Base-by-base conservation (phyloP, 2,888 invertebrate species). In the Scaptomyza flava region DNA sequence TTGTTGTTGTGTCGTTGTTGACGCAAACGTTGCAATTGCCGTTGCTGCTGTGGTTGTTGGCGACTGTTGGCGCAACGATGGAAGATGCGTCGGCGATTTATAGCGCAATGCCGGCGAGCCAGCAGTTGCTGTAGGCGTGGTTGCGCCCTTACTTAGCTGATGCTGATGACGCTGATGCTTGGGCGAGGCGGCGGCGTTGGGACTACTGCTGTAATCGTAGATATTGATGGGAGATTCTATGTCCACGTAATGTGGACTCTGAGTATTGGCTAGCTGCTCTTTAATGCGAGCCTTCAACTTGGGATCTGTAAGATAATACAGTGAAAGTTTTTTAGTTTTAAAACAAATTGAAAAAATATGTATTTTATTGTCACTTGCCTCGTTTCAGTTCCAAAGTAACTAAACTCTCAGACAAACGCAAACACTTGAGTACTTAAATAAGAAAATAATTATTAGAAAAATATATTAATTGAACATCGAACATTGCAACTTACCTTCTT, bases 351-450 rank as follows among this genome's bases (percentile, higher is more conserved):
- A 46, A 6, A 6, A 14, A 14, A 14, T 6, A n/a, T 14, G 14
- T 9, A 9, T 7, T 7, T 31, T 8, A 14, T 23, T 54, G 46
- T 20, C 48, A 61, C 94, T 95, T 94, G 97, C 97, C 97, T 95
- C 97, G 95, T 94, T 95, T 96, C 92, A 98, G 94, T 94, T 96
- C 96, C 93, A 98, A 93, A 91, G 96, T 96, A 91, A 98, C 97
- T 90, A 96, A 96, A 94, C 97, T 97, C 93, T 96, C 94, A 84
- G 97, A 97, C 91, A 98, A 94, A 92, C 97, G 96, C 92, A 98
- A 95, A 93, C 97, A 97, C 96, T 97, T 97, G 93, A 77, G 58
- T 56, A 78, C 79, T 64, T 31, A 9, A 59, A 66, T 45, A 1
- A 4, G 11, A 27, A 43, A 46, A 52, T 41, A 20, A 42, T 64